Base-by-base conservation (phyloP, 2,888 invertebrate genomes). In the Caenorhabditis uteleia region DNA sequence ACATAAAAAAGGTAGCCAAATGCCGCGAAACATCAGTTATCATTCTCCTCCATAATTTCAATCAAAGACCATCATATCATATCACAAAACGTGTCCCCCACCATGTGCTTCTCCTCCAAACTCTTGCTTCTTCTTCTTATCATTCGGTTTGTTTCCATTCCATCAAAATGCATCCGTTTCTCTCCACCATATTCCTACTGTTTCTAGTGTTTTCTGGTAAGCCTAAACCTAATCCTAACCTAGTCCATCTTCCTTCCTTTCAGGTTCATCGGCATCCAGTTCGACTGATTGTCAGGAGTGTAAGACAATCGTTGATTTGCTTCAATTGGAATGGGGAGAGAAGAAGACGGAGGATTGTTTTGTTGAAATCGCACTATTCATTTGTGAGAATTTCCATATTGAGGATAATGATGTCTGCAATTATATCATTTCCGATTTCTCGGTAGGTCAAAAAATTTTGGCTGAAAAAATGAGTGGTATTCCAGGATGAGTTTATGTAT, bases 401-500 rank as follows among this genome's bases (percentile, higher is more conserved):
- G 72, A 77, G 40, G 73, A 71, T 40, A 69, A 78, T 39, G 71
- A 70, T 34, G 67, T 78, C 33, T 78, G 78, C 49, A 57, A 69
- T 20, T 61, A 69, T 20, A 77, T 78, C 21, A 56, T 69, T 20
- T 53, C 57, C 3, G 70, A 74, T 21, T 78, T 78, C 23, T 64
- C 70, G 34, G 69, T 70, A 6, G 20, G 50, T 14, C 6, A 39
- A 0, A 5, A 8, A 39, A 33, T 2, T 23, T 29, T 16, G n/a
- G 12, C 43, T 8, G 23, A 18, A 20, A 16, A 7, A 6, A 21
- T 20, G 27, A 25, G 12, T 27, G 14, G 16, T 21, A 14, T 51
- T 70, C 45, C 47, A 77, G 68, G 77, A 75, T n/a, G 78, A 77
- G 42, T 71, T 75, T 46, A 61, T 77, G 31, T 79, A 70, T 36